Conservation (phyloP, 2,888 invertebrate species). For the Drosophila paramelanica region DNA sequence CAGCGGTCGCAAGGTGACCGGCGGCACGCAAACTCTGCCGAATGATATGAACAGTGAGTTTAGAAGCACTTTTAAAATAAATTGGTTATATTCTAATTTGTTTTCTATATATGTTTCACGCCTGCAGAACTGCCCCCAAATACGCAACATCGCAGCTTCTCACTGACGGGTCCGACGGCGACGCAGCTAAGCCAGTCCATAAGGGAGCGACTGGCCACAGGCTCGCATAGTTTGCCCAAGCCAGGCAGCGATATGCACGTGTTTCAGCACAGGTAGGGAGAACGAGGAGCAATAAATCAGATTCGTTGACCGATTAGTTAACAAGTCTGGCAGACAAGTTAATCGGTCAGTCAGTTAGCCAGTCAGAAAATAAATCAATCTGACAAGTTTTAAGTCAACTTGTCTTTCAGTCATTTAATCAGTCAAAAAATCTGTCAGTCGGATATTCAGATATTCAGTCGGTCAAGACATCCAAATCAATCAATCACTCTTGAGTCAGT, state of each 20-base stretch:
- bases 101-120: background rate
- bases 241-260: slow-evolving; percentile 88
- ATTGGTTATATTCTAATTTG: background rate
- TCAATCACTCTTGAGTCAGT: no score
- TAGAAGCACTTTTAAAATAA: background rate
- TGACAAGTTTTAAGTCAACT: no score
- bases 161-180: slow-evolving; percentile 93
- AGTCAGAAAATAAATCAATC: no score
- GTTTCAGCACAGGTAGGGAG: slow-evolving; percentile 87
- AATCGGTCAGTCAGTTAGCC: no score
- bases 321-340: no score
- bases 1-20: slow-evolving; percentile 93
- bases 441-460: no score
- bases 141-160: slow-evolving; percentile 93
- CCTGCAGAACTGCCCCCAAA: slow-evolving; percentile 87
- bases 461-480: no score
- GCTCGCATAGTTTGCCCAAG: slow-evolving; percentile 94
- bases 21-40: slow-evolving; percentile 94
- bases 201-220: slow-evolving; percentile 92
- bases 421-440: no score
- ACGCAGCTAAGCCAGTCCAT: slow-evolving; percentile 95
- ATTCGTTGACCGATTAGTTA: no score
- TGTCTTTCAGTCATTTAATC: no score
- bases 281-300: background rate
- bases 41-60: slow-evolving; percentile 89